Evolutionary conservation across 2,797 vertebrate genomes (phyloP).

Genomic region (Propithecus deckenii): DNA sequence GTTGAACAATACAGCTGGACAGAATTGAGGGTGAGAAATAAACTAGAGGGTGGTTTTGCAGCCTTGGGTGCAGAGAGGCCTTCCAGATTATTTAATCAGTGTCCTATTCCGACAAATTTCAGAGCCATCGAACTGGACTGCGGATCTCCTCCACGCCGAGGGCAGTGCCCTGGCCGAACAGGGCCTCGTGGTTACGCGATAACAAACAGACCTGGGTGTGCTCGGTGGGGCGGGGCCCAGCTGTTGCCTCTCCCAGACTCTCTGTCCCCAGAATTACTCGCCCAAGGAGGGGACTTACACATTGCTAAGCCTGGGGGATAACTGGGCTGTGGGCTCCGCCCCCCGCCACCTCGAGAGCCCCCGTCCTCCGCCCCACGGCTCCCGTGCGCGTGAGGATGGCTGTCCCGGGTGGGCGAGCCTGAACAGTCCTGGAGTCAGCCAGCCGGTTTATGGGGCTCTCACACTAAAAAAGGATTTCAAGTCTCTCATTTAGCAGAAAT

Average conservation of each 20-base stretch:
- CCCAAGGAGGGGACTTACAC: rapidly evolving
- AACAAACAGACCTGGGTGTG: background rate
- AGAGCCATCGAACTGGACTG: rapidly evolving
- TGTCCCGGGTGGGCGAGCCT: background rate
- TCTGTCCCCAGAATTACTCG: rapidly evolving
- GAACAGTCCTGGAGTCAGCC: background rate
- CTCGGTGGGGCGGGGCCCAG: rapidly evolving
- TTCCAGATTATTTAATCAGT: rapidly evolving
- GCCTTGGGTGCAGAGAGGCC: background rate
- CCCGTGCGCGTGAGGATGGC: rapidly evolving
- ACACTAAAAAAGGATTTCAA: background rate
- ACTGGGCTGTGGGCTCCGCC: background rate
- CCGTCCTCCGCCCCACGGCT: background rate
- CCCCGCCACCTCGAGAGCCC: background rate
- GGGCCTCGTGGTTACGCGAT: rapidly evolving
- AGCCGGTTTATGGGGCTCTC: background rate
- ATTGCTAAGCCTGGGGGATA: rapidly evolving
- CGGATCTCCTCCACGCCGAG: background rate
- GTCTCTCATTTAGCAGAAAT: conserved; percentile 4
- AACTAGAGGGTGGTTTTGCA: background rate
- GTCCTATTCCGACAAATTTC: background rate
- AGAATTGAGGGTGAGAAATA: background rate
- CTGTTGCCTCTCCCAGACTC: rapidly evolving
- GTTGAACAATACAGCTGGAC: rapidly evolving
- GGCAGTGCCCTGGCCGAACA: background rate